phyloP scores from a whole-genome alignment of 2,113 vertebrate genomes.

The Nothocercus nigrocapillus region DNA sequence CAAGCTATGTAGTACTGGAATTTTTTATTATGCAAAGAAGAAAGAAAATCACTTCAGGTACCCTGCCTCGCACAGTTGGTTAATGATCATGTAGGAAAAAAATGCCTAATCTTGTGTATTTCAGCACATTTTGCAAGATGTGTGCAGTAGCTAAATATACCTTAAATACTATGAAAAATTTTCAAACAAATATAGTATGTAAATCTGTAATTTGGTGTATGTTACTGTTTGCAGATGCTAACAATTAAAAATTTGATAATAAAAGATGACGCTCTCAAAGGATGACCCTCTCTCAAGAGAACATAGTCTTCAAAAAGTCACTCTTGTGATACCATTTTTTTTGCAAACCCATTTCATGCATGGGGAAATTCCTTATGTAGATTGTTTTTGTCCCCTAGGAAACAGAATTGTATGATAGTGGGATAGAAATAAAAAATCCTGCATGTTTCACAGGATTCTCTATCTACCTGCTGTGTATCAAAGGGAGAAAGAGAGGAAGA shows the following conservation, averaged over 20 bases:
- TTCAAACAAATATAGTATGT: not conserved
- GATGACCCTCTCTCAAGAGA: not conserved
- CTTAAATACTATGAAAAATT: not conserved
- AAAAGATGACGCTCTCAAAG: not conserved
- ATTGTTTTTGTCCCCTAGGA: not conserved
- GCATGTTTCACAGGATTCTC: not conserved
- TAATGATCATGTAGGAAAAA: slow-evolving; percentile 22
- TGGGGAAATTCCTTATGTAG: not conserved
- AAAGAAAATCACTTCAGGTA: slow-evolving; percentile 12
- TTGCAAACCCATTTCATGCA: not conserved
- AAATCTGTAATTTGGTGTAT: not conserved
- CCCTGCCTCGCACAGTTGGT: not conserved
- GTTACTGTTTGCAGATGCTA: not conserved
- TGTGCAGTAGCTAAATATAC: not conserved
- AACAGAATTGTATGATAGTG: not conserved
- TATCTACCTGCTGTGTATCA: not conserved
- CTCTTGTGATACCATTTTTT: not conserved
- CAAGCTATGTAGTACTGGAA: not conserved
- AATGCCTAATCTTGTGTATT: not conserved
- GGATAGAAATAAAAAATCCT: not conserved
- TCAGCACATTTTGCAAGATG: not conserved
- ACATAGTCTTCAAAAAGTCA: not conserved
- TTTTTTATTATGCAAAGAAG: not conserved
- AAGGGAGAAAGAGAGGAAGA: not conserved
- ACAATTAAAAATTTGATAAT: not conserved